Conservation (phyloP, 2,888 invertebrate species). For the Mycalesis mineus region DNA sequence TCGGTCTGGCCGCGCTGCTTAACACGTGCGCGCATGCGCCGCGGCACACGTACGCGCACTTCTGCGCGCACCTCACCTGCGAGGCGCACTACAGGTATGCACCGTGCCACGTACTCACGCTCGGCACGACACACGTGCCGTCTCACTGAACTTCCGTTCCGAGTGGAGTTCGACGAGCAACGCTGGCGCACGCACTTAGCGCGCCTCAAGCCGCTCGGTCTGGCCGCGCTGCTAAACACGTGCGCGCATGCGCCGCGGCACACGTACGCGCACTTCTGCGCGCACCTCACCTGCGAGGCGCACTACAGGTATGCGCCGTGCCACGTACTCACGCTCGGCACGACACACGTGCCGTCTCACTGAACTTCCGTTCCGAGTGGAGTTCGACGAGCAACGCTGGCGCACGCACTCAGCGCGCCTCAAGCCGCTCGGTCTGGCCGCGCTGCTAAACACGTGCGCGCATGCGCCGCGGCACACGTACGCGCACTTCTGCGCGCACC, state of each 20-base stretch:
- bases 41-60: slow-evolving; percentile 73
- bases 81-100: too few species aligned
- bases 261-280: slow-evolving; percentile 81
- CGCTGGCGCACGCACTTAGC: slow-evolving; percentile 91
- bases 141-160: too few species aligned
- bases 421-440: slow-evolving; percentile 94
- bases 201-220: slow-evolving; percentile 93
- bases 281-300: slow-evolving; percentile 92
- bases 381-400: slow-evolving; percentile 98
- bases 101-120: slow-evolving; percentile 92
- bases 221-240: slow-evolving; percentile 95
- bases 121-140: too few species aligned
- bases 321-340: too few species aligned
- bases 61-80: too few species aligned
- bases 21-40: slow-evolving; percentile 92
- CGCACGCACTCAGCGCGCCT: slow-evolving; percentile 89
- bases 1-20: slow-evolving; percentile 92
- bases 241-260: slow-evolving; percentile 93
- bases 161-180: slow-evolving; percentile 96
- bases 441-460: slow-evolving; percentile 96
- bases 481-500: slow-evolving; percentile 95
- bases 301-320: slow-evolving; percentile 66
- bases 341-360: too few species aligned
- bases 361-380: slow-evolving; percentile 94
- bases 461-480: slow-evolving; percentile 91